Percentiles rank a stretch among this genome's conserved stretches.
phyloP scores from a whole-genome alignment of 2,888 invertebrate species.

The Trissonchulus sp. region DNA sequence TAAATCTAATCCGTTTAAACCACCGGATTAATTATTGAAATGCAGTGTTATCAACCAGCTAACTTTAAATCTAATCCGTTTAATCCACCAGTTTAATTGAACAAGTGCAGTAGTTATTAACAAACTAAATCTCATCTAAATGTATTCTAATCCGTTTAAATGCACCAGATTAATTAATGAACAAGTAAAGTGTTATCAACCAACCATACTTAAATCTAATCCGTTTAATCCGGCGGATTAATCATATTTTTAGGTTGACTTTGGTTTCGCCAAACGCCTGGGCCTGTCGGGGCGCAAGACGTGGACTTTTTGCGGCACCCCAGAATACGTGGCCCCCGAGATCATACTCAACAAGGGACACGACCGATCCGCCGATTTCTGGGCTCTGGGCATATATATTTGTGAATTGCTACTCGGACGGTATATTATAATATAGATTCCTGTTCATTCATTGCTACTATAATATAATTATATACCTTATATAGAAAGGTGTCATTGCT shows the following conservation, averaged over 20 bases:
- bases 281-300: constrained; percentile 69
- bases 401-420: constrained; percentile 78
- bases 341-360: constrained; percentile 79
- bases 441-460: no score
- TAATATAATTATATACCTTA: neutral
- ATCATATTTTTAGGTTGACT: constrained; percentile 62
- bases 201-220: neutral
- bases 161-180: no score
- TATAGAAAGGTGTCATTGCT: neutral
- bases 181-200: no score
- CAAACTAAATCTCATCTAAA: no score
- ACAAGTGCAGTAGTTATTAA: no score
- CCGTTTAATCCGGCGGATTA: neutral
- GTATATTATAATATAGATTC: constrained; percentile 54
- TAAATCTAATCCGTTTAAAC: no score
- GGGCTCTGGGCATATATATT: constrained; percentile 82
- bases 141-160: no score
- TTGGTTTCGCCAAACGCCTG: constrained; percentile 84
- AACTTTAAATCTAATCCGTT: no score
- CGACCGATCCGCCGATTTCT: constrained; percentile 82
- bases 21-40: no score
- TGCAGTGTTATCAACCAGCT: no score
- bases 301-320: constrained; percentile 91
- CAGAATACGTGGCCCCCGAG: constrained; percentile 61
- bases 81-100: no score